Conservation (phyloP, 2,113 vertebrate species). For the Potamarius usumacintae region DNA sequence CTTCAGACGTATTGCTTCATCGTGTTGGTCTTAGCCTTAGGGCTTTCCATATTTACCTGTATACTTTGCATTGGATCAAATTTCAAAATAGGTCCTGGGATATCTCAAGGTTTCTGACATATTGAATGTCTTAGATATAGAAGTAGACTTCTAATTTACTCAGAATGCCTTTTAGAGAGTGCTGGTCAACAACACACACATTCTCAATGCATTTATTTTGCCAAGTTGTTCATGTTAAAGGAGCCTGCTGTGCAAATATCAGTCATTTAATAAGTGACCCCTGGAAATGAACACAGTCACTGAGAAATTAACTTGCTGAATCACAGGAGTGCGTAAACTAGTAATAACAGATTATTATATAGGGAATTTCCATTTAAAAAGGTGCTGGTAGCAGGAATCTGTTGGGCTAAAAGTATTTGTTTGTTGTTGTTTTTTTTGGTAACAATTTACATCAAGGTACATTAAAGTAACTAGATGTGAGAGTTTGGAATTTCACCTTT, state of each 20-base stretch:
- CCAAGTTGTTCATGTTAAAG: not conserved
- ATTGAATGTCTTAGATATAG: constrained; percentile 1
- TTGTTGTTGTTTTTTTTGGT: not conserved
- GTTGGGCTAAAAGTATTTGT: not conserved
- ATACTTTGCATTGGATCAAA: not conserved
- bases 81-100: not conserved
- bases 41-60: not conserved
- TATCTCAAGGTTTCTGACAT: constrained; percentile 27
- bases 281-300: not conserved
- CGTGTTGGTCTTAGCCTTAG: not conserved
- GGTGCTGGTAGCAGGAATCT: not conserved
- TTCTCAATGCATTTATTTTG: not conserved
- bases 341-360: no score
- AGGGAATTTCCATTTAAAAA: not conserved
- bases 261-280: not conserved
- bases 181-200: not conserved
- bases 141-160: not conserved
- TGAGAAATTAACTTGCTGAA: not conserved
- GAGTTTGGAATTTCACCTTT: not conserved
- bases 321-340: not conserved
- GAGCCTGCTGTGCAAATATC: not conserved
- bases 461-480: not conserved
- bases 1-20: not conserved
- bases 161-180: not conserved
- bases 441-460: constrained; percentile 17